Conservation (phyloP, 1,140 invertebrate species). For the Drosophila tani region DNA sequence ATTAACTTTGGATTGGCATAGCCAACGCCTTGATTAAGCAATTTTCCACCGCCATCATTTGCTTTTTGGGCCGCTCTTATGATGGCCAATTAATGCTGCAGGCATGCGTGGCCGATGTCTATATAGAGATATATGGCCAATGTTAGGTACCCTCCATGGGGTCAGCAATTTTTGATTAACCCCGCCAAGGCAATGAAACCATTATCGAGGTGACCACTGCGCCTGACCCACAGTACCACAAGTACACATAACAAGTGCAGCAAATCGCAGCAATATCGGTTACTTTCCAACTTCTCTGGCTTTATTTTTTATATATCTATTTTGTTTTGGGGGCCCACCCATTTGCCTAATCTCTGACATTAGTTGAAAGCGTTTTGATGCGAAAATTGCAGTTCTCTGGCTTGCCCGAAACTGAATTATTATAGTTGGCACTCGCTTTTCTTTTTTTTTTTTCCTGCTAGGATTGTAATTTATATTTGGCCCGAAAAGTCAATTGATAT, state of each 20-base stretch:
- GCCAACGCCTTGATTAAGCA: conserved; percentile 78
- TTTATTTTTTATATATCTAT: conserved; percentile 20
- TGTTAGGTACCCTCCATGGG: conserved; percentile 19
- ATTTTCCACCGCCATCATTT: conserved; percentile 49
- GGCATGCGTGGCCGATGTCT: conserved; percentile 66
- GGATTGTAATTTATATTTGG: conserved; percentile 70
- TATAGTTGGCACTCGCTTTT: conserved; percentile 70
- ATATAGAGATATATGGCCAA: conserved; percentile 22
- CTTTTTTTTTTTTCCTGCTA: conserved; percentile 11
- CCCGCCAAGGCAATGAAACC: conserved; percentile 66
- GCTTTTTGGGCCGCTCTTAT: conserved; percentile 54
- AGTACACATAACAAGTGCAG: conserved; percentile 40
- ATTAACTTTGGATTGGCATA: conserved; percentile 67
- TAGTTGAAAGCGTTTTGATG: conserved; percentile 68
- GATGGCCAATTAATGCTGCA: conserved; percentile 75
- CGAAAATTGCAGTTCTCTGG: conserved; percentile 64
- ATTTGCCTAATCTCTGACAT: conserved; percentile 72
- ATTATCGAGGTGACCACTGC: conserved; percentile 57
- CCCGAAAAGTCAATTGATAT: conserved; percentile 82
- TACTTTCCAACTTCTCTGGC: conserved; percentile 44
- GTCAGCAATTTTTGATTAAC: conserved; percentile 81
- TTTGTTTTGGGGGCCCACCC: conserved; percentile 61
- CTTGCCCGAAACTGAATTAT: conserved; percentile 65
- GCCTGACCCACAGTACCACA: conserved; percentile 22
- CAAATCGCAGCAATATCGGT: conserved; percentile 30